Conservation (phyloP, 2,797 vertebrate species). For the Enteromius radiatus region DNA sequence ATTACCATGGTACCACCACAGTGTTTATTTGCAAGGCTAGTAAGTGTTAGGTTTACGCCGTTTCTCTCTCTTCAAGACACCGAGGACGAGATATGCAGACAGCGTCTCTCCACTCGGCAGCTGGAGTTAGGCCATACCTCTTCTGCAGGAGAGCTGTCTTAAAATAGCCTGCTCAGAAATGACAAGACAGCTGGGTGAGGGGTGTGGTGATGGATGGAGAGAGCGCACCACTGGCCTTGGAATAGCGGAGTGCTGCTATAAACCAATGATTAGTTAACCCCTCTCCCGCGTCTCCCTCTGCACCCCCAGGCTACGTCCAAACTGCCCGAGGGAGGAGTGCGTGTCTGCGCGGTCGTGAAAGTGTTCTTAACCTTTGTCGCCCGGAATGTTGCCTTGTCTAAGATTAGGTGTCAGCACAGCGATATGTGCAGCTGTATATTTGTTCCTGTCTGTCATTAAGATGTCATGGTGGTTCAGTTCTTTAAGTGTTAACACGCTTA, state of each 20-base stretch:
- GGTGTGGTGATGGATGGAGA: slow-evolving; percentile 52
- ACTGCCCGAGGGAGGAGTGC: slow-evolving; percentile 19
- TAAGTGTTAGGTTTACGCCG: background rate
- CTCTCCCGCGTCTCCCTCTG: slow-evolving; percentile 52
- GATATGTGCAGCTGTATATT: slow-evolving; percentile 43
- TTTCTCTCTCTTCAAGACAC: background rate
- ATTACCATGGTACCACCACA: background rate
- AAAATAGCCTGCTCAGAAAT: slow-evolving; percentile 81
- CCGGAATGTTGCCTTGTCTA: slow-evolving; percentile 71
- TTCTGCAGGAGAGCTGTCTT: slow-evolving; percentile 71
- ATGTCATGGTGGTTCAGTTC: background rate
- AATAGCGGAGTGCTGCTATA: slow-evolving; percentile 70
- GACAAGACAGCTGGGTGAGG: slow-evolving; percentile 80
- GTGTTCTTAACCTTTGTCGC: slow-evolving; percentile 77
- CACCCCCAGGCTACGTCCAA: slow-evolving; percentile 29
- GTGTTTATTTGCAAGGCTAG: background rate
- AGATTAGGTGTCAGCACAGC: slow-evolving; percentile 67
- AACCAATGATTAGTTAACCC: slow-evolving; percentile 65
- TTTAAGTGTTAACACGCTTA: slow-evolving; percentile 50
- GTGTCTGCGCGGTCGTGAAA: slow-evolving; percentile 62
- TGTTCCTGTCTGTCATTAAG: slow-evolving; percentile 43
- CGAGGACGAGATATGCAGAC: slow-evolving; percentile 50
- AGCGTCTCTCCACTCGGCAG: slow-evolving; percentile 48
- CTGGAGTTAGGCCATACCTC: slow-evolving; percentile 63
- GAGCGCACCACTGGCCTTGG: slow-evolving; percentile 66